Evolutionary conservation across 2,113 vertebrate species (phyloP).

Genomic region (Gobius niger): DNA sequence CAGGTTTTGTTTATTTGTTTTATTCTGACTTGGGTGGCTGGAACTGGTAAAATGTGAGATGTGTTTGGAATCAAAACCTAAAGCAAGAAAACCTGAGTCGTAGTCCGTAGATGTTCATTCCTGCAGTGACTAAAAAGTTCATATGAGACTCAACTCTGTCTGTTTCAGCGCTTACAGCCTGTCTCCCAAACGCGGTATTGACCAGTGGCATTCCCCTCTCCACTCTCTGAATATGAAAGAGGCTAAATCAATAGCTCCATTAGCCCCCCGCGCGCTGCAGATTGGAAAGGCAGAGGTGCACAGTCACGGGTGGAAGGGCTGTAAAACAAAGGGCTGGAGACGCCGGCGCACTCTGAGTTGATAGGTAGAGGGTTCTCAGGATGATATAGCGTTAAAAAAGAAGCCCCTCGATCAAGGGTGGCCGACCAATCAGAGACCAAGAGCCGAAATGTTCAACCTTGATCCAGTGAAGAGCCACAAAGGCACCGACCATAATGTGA

Average conservation of each 20-base stretch:
- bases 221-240: constrained; percentile 63
- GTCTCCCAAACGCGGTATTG: constrained; percentile 42
- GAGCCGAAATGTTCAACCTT: too few relatives aligned
- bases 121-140: not conserved
- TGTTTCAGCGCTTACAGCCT: constrained; percentile 31
- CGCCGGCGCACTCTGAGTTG: not conserved
- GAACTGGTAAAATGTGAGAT: not conserved
- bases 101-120: too few relatives aligned
- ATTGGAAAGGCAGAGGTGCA: constrained; percentile 45
- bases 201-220: constrained; percentile 13
- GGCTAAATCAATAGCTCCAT: constrained; percentile 77
- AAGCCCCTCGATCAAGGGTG: too few relatives aligned
- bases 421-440: too few relatives aligned
- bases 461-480: too few relatives aligned
- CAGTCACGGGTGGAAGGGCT: constrained; percentile 56
- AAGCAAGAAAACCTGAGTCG: too few relatives aligned
- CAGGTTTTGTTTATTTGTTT: too few relatives aligned
- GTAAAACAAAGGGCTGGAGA: constrained; percentile 49
- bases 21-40: not conserved
- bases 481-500: too few relatives aligned
- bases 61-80: not conserved
- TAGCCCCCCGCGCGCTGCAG: constrained; percentile 55
- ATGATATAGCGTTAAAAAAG: too few relatives aligned
- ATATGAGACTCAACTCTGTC: constrained; percentile 37
- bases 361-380: too few relatives aligned